These are phyloP conservation scores for Marcusenius ussheri DNA, from an alignment of 2,113 vertebrate genomes.

Conservation along the genomic window DNA sequence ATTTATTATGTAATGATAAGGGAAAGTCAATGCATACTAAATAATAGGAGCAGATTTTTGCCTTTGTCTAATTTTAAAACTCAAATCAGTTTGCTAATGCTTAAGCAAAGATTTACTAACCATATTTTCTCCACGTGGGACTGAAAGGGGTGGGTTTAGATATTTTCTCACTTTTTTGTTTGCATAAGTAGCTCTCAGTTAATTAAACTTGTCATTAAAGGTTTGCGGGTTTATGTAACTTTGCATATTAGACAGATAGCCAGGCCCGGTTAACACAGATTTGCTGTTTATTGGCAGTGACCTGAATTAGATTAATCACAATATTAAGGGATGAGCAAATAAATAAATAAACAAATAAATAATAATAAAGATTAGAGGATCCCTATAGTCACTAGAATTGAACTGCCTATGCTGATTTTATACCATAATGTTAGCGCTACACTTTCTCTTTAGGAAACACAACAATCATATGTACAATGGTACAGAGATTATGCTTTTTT, in stretches of 20 bases:
- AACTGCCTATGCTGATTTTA: neutral
- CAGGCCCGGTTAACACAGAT: conserved; percentile 19
- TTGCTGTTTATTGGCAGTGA: neutral
- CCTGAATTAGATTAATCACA: neutral
- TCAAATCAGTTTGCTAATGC: neutral
- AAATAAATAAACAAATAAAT: neutral
- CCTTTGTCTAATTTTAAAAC: neutral
- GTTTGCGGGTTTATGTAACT: conserved; percentile 14
- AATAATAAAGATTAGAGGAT: neutral
- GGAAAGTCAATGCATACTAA: neutral
- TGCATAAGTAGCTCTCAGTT: conserved; percentile 36
- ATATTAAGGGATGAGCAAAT: neutral
- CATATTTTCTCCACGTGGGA: conserved; percentile 12
- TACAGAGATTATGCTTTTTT: neutral
- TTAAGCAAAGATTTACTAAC: neutral
- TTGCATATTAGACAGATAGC: neutral
- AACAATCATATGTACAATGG: neutral
- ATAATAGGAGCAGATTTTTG: neutral
- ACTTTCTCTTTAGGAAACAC: neutral
- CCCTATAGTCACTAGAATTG: neutral
- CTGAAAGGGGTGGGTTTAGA: conserved; percentile 30
- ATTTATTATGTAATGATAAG: neutral
- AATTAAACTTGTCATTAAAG: conserved; percentile 31
- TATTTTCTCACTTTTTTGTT: conserved; percentile 23
- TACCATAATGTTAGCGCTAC: neutral